Conservation (phyloP, 2,888 invertebrate genomes). For the Abrostola tripartita region DNA sequence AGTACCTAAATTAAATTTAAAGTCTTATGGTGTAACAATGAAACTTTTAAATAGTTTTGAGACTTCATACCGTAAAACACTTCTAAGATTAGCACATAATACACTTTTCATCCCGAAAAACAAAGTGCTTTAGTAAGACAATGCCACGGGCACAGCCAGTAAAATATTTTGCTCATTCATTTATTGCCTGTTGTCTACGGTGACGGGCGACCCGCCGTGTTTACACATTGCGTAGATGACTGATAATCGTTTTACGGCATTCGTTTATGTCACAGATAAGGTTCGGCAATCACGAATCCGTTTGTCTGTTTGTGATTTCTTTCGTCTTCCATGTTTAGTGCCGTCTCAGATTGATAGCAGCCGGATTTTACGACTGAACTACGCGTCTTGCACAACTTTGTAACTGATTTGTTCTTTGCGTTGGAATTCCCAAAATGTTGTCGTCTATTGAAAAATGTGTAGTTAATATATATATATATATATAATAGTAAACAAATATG, state of each 20-base stretch:
- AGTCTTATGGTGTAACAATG: too few species aligned
- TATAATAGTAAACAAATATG: too few species aligned
- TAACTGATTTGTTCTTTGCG: conserved; percentile 38
- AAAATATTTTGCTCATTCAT: conserved; percentile 54
- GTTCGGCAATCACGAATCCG: conserved; percentile 49
- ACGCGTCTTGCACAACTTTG: conserved; percentile 45
- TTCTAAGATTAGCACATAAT: too few species aligned
- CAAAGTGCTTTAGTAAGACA: not conserved
- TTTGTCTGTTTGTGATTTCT: conserved; percentile 46
- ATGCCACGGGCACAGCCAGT: conserved; percentile 6
- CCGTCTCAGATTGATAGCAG: conserved; percentile 52
- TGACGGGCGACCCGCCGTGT: conserved; percentile 29
- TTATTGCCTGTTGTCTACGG: conserved; percentile 49
- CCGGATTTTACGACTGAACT: conserved; percentile 53
- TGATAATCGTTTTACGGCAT: conserved; percentile 59
- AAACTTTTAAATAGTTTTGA: not conserved
- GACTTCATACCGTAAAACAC: not conserved
- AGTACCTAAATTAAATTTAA: too few species aligned
- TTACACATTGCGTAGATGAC: conserved; percentile 50
- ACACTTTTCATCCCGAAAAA: not conserved
- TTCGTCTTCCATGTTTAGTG: conserved; percentile 51
- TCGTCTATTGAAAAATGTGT: conserved; percentile 13
- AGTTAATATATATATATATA: conserved; percentile 22
- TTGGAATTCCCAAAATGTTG: conserved; percentile 24
- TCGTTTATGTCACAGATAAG: conserved; percentile 58